Evolutionary conservation across 1,140 invertebrate species (phyloP), one percentile per base, ranked within the genome.

Genomic region (Marisa cornuarietis): DNA sequence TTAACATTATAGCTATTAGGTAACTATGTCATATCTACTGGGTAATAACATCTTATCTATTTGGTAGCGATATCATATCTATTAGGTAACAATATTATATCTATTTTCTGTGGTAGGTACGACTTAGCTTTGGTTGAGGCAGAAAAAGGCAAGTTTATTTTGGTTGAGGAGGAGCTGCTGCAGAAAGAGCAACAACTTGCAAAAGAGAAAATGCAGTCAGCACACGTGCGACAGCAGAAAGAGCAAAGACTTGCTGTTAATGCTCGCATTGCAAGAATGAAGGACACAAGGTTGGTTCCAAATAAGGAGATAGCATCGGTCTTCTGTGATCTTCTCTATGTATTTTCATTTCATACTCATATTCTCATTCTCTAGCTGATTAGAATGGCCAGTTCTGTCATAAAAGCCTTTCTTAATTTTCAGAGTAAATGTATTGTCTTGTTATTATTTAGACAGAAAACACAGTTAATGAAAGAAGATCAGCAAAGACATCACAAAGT

Each of bases 91-190:
- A 9, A 18, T 18, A 18, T 14, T 26, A 11, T 62, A 42, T 52
- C 61, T 16, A 42, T 65, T 10, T 20, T 24, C 0, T 71, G 8
- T 83, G 22, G n/a, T 81, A 91, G 90, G 76, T 90, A 90, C 85
- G 88, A 91, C 51, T 82, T 90, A 26, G 85, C 89, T 8, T 84
- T 89, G 62, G 88, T 89, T 14, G 87, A 91, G 51, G 83, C 91
- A 22, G 88, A 91, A 42, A 82, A 88, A 73, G 90, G 90, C 13
- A 91, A 90, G 83, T 90, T 88, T 82, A 75, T 88, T 42, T 82
- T 90, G 31, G 87, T 83, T 42, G 90, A 91, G 76, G 86, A 90
- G 75, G 88, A 90, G 31, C 83, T 91, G 14, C 83, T 88, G 26
- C 87, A 86, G 71, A 85, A 87, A 78, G 90, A 91, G 81, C 81